phyloP scores from a whole-genome alignment of 2,888 invertebrate genomes.

The Philopedon plagiatum region DNA sequence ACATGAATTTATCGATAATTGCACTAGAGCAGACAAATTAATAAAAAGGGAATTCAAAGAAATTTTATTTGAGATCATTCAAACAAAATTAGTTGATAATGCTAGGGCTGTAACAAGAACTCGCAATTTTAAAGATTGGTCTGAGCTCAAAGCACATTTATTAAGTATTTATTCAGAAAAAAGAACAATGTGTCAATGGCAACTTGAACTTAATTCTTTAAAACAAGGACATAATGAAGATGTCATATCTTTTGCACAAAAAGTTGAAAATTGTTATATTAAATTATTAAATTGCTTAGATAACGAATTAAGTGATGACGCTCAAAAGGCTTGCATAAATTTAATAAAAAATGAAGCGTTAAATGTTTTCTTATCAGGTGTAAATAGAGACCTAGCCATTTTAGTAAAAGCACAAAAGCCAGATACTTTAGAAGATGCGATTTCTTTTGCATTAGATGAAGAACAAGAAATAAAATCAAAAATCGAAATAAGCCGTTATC shows the following conservation, averaged over 20 bases:
- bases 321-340: conserved; percentile 15
- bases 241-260: conserved; percentile 55
- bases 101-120: conserved; percentile 53
- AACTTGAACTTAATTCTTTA: conserved; percentile 58
- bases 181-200: conserved; percentile 57
- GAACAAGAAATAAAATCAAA: conserved; percentile 48
- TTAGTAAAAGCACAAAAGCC: conserved; percentile 44
- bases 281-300: conserved; percentile 32
- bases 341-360: conserved; percentile 41
- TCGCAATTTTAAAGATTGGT: conserved; percentile 53
- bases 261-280: conserved; percentile 36
- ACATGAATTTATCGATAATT: conserved; percentile 40
- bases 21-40: conserved; percentile 43
- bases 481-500: conserved; percentile 42
- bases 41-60: conserved; percentile 34
- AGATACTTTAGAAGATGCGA: conserved; percentile 41
- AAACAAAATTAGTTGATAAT: conserved; percentile 55
- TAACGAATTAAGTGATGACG: neutral
- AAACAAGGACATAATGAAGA: conserved; percentile 54
- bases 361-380: conserved; percentile 38
- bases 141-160: conserved; percentile 28
- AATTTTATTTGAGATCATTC: conserved; percentile 52
- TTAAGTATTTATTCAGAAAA: conserved; percentile 53
- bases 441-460: conserved; percentile 40
- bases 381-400: conserved; percentile 31